Evolutionary conservation across 2,113 vertebrate genomes (phyloP).

Genomic region (Tragelaphus buxtoni): DNA sequence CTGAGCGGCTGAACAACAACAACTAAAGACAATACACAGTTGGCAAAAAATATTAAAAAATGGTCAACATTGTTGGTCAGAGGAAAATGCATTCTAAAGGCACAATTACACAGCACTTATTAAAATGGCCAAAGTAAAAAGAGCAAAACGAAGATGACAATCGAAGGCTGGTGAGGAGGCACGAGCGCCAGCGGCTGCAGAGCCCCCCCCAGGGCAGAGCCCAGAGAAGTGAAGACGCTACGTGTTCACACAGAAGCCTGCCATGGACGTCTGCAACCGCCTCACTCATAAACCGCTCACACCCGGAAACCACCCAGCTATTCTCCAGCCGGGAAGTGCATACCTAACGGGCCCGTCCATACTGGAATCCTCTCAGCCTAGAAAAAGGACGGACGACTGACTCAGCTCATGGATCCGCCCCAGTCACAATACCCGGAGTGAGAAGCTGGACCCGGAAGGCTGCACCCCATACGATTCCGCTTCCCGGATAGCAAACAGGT

Average conservation of each 20-base stretch:
- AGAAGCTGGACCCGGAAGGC: background rate
- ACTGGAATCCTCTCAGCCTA: accelerated
- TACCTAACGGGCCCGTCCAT: accelerated
- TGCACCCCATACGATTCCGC: accelerated
- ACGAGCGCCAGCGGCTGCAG: accelerated
- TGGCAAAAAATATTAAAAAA: too few relatives aligned
- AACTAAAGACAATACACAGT: accelerated
- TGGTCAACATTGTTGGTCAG: accelerated
- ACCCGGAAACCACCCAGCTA: background rate
- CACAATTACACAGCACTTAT: too few relatives aligned
- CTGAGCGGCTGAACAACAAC: background rate
- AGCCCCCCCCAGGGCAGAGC: accelerated
- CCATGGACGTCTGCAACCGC: accelerated
- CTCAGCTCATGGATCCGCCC: accelerated
- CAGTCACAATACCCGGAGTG: accelerated
- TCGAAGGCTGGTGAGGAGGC: accelerated
- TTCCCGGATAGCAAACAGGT: accelerated
- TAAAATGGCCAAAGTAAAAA: accelerated
- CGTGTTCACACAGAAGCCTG: accelerated
- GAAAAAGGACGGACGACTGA: accelerated
- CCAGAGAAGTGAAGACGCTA: accelerated
- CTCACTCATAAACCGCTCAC: accelerated
- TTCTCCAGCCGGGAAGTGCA: accelerated
- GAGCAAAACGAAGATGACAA: accelerated
- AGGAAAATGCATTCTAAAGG: background rate